Conservation (phyloP, 1,140 invertebrate genomes). For the Pectinophora gossypiella region DNA sequence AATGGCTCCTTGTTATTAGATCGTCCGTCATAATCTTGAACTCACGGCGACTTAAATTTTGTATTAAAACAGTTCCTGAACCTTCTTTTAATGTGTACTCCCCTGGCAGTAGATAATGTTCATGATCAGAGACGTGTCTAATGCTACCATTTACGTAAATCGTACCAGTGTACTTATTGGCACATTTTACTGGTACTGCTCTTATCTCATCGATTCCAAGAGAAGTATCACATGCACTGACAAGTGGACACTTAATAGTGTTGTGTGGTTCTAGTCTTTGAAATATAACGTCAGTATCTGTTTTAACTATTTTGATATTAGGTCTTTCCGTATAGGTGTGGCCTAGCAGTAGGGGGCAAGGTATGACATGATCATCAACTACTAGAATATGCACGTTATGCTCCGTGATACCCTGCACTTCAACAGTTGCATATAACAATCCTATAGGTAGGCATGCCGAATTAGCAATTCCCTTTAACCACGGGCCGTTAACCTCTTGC, state of each 20-base stretch:
- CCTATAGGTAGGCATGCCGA: not conserved
- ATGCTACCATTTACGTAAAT: conserved; percentile 3
- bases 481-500: not conserved
- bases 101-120: conserved; percentile 2
- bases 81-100: conserved; percentile 5
- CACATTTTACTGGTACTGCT: not conserved
- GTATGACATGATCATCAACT: not conserved
- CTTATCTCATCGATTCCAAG: not conserved
- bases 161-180: not conserved
- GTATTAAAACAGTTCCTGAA: not conserved
- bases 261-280: not conserved
- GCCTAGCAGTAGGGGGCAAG: not conserved
- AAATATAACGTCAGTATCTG: conserved; percentile 3
- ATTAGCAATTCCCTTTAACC: not conserved
- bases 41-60: not conserved
- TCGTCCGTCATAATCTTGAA: not conserved
- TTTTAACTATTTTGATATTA: not conserved
- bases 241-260: not conserved
- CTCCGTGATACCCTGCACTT: not conserved
- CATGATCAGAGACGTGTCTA: not conserved
- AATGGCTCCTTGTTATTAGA: not conserved
- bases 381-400: not conserved
- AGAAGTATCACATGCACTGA: not conserved
- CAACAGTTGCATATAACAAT: not conserved
- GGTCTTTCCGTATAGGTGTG: conserved; percentile 6